Percentiles rank a stretch among this genome's conserved stretches.
These are phyloP conservation scores for Dromococcyx pavoninus DNA, from an alignment of 2,797 vertebrate species.

Conservation along the genomic window DNA sequence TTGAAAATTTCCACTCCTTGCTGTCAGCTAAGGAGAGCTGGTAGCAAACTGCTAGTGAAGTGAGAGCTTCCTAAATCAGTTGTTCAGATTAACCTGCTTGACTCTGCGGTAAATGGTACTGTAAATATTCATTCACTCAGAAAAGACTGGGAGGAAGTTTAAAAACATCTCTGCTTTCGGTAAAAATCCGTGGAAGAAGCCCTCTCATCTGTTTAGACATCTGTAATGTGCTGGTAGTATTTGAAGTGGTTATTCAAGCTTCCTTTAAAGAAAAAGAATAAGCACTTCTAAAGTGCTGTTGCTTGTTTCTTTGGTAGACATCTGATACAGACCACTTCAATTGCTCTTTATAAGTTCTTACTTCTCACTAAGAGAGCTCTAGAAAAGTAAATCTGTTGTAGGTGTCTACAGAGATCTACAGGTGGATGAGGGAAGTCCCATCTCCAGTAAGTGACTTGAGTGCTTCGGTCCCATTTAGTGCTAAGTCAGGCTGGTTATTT, in stretches of 20 bases:
- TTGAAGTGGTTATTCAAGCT: neutral
- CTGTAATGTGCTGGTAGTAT: neutral
- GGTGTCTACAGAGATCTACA: neutral
- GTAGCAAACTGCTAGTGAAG: neutral
- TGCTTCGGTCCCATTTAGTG: neutral
- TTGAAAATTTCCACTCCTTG: neutral
- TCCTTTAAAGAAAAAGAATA: neutral
- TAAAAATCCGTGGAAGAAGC: neutral
- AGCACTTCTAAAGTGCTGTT: neutral
- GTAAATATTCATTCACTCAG: slow-evolving; percentile 11
- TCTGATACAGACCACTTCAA: neutral
- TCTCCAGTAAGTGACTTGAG: neutral
- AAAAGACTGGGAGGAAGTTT: neutral
- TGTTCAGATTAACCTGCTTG: slow-evolving; percentile 37
- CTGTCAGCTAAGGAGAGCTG: neutral
- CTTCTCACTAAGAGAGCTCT: neutral
- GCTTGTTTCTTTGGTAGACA: neutral
- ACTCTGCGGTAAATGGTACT: neutral
- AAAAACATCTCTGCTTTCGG: neutral
- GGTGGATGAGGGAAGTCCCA: neutral
- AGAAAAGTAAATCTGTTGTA: neutral
- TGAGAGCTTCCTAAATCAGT: neutral
- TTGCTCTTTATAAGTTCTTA: neutral
- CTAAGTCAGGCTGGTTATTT: neutral
- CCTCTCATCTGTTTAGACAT: neutral